Evolutionary conservation across 2,888 invertebrate species (phyloP).

Genomic region (Nomada fucata): DNA sequence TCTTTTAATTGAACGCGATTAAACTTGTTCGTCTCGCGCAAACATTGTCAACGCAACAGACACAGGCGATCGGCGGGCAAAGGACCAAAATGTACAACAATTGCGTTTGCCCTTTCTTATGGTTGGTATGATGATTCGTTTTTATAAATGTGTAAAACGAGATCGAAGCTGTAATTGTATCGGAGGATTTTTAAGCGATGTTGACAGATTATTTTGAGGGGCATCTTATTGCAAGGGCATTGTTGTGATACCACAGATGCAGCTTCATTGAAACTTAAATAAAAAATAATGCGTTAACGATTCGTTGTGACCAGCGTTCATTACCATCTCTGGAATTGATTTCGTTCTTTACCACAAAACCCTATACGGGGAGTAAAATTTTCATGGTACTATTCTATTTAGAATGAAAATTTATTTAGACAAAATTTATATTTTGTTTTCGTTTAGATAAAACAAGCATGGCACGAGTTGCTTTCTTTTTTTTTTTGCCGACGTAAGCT

Average conservation of each 20-base stretch:
- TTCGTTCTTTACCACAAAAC: constrained; percentile 41
- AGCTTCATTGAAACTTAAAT: constrained; percentile 81
- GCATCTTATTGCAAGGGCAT: constrained; percentile 80
- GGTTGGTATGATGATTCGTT: constrained; percentile 63
- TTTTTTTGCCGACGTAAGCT: not conserved
- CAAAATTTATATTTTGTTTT: not conserved
- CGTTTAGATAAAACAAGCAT: not conserved
- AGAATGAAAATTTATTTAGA: not conserved
- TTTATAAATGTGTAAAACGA: constrained; percentile 59
- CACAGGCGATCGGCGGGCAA: constrained; percentile 61
- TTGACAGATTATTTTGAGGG: constrained; percentile 73
- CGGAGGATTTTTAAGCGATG: constrained; percentile 64
- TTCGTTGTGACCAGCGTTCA: constrained; percentile 46
- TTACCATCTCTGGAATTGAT: constrained; percentile 21
- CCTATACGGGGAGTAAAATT: constrained; percentile 12
- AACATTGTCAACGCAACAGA: constrained; percentile 36
- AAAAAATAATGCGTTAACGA: constrained; percentile 74
- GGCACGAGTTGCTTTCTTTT: not conserved
- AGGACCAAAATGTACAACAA: constrained; percentile 73
- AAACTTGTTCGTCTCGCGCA: not conserved
- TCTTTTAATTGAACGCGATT: not conserved
- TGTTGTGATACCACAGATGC: constrained; percentile 83
- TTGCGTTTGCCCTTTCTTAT: constrained; percentile 67
- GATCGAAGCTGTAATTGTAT: constrained; percentile 68
- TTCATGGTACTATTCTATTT: not conserved